Conservation (phyloP, 2,888 invertebrate species). For the Pilophorus perplexus region DNA sequence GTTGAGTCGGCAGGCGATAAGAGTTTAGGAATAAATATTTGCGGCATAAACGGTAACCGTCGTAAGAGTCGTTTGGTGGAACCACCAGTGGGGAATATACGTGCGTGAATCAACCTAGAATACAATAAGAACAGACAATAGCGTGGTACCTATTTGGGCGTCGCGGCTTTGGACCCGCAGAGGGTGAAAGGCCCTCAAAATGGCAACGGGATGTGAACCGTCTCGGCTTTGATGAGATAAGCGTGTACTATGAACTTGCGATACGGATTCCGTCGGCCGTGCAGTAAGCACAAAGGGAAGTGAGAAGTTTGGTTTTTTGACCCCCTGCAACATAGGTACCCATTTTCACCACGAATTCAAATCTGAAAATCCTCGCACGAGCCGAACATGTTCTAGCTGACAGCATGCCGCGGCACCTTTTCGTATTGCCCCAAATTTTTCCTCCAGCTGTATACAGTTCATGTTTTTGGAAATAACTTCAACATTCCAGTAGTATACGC, state of each 20-base stretch:
- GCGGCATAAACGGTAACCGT: too few relatives aligned
- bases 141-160: too few relatives aligned
- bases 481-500: conserved; percentile 1
- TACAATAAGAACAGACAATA: too few relatives aligned
- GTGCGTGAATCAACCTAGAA: too few relatives aligned
- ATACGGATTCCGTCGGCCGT: background rate
- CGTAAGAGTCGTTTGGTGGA: too few relatives aligned
- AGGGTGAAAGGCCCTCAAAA: conserved; percentile 12
- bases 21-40: too few relatives aligned
- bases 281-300: background rate
- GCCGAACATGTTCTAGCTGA: background rate
- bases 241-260: background rate
- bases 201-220: conserved; percentile 16
- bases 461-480: conserved; percentile 7
- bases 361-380: conserved; percentile 9
- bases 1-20: too few relatives aligned
- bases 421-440: conserved; percentile 6
- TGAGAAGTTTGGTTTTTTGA: background rate
- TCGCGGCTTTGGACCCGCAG: background rate
- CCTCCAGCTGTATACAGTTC: too few relatives aligned
- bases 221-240: conserved; percentile 6
- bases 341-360: background rate
- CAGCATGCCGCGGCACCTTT: too few relatives aligned
- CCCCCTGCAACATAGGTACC: conserved; percentile 9
- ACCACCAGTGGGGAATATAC: too few relatives aligned